Conservation (phyloP, 2,113 vertebrate genomes). For the Laticauda colubrina region DNA sequence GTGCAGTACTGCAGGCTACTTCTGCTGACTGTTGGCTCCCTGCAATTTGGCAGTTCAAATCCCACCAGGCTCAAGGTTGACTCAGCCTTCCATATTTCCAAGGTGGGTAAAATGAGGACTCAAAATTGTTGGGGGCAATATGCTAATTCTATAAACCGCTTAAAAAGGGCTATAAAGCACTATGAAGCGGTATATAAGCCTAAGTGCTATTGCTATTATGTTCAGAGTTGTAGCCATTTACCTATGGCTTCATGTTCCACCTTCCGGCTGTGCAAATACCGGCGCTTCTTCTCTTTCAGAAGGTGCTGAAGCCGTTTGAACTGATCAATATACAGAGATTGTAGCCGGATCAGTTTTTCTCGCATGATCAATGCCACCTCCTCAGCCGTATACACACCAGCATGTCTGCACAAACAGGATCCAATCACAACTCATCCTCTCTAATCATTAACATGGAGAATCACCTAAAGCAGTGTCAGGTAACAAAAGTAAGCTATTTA, state of each 20-base stretch:
- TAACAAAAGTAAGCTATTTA: conserved; percentile 12
- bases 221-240: conserved; percentile 28
- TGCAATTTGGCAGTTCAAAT: no score
- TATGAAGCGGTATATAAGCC: no score
- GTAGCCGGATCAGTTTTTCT: conserved; percentile 94
- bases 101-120: no score
- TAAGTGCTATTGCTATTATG: no score
- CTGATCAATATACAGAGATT: conserved; percentile 97
- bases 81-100: no score
- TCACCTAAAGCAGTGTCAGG: neutral
- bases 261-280: conserved; percentile 88
- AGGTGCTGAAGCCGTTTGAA: conserved; percentile 96
- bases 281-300: conserved; percentile 92
- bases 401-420: conserved; percentile 76
- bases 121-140: no score
- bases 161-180: no score
- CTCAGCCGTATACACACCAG: conserved; percentile 94
- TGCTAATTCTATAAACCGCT: no score
- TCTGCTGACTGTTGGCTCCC: no score
- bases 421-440: neutral
- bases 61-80: no score
- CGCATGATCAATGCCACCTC: conserved; percentile 95
- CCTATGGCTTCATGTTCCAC: conserved; percentile 88
- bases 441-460: neutral
- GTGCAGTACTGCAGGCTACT: no score